Percentiles rank a stretch among this genome's conserved stretches.
phyloP scores from a whole-genome alignment of 2,888 invertebrate species.

The Ryuthela nishihirai region DNA sequence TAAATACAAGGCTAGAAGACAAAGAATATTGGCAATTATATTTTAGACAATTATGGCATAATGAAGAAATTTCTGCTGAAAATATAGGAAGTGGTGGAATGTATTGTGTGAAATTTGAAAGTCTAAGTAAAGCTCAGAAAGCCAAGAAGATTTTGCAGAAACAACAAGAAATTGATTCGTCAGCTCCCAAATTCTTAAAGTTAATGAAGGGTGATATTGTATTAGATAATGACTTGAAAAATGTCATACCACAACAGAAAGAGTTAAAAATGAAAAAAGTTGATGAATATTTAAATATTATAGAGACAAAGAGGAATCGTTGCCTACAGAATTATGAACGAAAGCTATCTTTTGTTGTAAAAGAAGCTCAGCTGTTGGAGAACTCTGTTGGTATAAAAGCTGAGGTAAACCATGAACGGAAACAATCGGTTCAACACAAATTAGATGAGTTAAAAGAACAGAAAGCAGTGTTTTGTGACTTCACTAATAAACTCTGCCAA shows the following conservation, averaged over 20 bases:
- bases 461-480: conserved; percentile 16
- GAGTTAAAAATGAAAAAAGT: conserved; percentile 18
- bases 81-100: neutral
- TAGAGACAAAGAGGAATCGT: conserved; percentile 12
- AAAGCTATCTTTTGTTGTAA: too few relatives aligned
- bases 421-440: conserved; percentile 8
- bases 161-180: conserved; percentile 3
- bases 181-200: conserved; percentile 23
- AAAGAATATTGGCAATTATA: too few relatives aligned
- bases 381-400: too few relatives aligned
- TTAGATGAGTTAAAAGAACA: conserved; percentile 24
- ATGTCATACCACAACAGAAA: neutral
- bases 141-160: conserved; percentile 18
- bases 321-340: conserved; percentile 13
- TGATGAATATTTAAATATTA: conserved; percentile 9
- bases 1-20: too few relatives aligned
- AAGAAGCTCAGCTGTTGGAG: too few relatives aligned
- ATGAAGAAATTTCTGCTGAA: neutral
- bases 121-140: conserved; percentile 26
- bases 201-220: conserved; percentile 14
- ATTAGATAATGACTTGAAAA: neutral
- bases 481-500: neutral
- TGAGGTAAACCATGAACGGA: too few relatives aligned
- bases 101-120: conserved; percentile 25
- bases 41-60: too few relatives aligned